Percentiles rank a stretch among this genome's conserved stretches.
These are phyloP conservation scores for Adelosebastes latens DNA, from an alignment of 2,797 vertebrate genomes.

Conservation along the genomic window DNA sequence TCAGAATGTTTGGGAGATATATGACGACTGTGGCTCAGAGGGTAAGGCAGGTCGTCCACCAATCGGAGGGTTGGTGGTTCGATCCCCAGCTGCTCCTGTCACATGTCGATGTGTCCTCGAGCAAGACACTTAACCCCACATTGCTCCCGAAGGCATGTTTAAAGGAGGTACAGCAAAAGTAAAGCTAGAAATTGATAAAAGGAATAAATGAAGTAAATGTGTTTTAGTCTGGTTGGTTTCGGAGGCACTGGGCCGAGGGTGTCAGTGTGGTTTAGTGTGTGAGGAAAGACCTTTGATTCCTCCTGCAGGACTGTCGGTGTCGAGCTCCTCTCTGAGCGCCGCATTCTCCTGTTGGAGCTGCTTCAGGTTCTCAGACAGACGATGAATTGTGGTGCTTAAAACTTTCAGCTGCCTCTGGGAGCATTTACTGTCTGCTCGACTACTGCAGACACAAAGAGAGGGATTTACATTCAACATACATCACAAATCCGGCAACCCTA, in stretches of 20 bases:
- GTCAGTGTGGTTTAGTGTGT: background rate
- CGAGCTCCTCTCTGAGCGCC: conserved; percentile 86
- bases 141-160: background rate
- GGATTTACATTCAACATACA: background rate
- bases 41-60: too few relatives aligned
- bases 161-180: background rate
- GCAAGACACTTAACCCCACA: too few relatives aligned
- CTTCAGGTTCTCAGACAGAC: conserved; percentile 86
- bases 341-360: conserved; percentile 89
- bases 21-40: too few relatives aligned
- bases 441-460: conserved; percentile 56
- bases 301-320: conserved; percentile 77
- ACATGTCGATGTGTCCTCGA: too few relatives aligned
- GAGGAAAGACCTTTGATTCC: conserved; percentile 73
- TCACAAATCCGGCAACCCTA: background rate
- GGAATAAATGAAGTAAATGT: background rate
- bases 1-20: too few relatives aligned
- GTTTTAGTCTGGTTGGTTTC: background rate
- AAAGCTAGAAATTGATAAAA: background rate
- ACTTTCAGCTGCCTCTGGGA: conserved; percentile 84
- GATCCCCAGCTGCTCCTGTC: too few relatives aligned
- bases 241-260: background rate
- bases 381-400: conserved; percentile 84
- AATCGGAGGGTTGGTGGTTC: too few relatives aligned
- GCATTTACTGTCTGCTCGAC: conserved; percentile 81